Evolutionary conservation across 2,888 invertebrate species (phyloP), one percentile per base, ranked within the genome.

Genomic region (Rhynchonema sp.): DNA sequence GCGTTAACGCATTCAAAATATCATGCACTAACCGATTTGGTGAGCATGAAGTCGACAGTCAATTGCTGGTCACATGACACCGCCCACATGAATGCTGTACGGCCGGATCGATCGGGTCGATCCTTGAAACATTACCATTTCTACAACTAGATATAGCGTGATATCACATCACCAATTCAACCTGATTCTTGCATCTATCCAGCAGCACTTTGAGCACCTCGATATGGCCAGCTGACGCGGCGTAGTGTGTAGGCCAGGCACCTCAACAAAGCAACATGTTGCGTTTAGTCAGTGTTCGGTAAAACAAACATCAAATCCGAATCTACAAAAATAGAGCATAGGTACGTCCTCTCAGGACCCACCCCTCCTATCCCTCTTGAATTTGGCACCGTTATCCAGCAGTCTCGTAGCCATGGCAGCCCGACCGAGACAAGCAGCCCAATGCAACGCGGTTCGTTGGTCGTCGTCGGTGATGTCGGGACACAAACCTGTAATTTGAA

Each of bases 401-500:
- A 60, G n/a, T n/a, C n/a, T n/a, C n/a, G n/a, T n/a, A n/a, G n/a
- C n/a, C n/a, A n/a, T n/a, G n/a, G n/a, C n/a, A n/a, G n/a, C n/a
- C 1, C 13, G 52, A 30, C 55, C 55, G 22, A 58, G 52, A 13
- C 46, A 23, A 28, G 46, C 52, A 26, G 60, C 60, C 60, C 60
- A 60, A 52, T 60, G 60, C 38, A 60, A 30, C 23, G 60, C 26
- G 13, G 60, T 60, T 6, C 60, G 56, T 1, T 29, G n/a, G 22
- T 54, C 49, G 30, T 49, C 25, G 46, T 60, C 60, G 20, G 49
- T 23, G 9, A 17, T 38, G 38, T 38, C 38, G 17, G 17, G n/a
- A n/a, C n/a, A n/a, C n/a, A n/a, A n/a, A n/a, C n/a, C n/a, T n/a
- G n/a, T n/a, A n/a, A n/a, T n/a, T n/a, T n/a, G n/a, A n/a, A n/a